phyloP scores from a whole-genome alignment of 2,797 vertebrate genomes.

The Micrastur ruficollis region DNA sequence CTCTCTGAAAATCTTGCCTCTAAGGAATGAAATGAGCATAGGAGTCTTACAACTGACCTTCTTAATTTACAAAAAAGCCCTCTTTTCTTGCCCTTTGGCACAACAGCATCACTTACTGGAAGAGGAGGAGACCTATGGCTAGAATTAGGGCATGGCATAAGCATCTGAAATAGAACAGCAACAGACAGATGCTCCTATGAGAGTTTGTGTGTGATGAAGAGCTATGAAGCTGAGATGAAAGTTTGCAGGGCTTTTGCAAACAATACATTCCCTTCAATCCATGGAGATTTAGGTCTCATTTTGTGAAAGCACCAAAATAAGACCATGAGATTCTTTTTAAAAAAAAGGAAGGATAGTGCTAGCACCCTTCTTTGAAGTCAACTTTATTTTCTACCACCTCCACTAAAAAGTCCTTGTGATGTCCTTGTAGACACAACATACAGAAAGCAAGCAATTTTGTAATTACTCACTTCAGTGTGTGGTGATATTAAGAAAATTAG shows the following conservation, averaged over 20 bases:
- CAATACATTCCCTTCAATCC: not conserved
- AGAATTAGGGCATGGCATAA: not conserved
- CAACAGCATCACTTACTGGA: not conserved
- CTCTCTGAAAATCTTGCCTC: not conserved
- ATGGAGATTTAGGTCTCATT: not conserved
- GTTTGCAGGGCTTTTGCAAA: not conserved
- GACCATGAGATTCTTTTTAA: not conserved
- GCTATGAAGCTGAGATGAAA: not conserved
- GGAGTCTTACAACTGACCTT: not conserved
- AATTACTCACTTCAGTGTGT: not conserved
- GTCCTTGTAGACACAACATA: not conserved
- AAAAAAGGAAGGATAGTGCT: not conserved
- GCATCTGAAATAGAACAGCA: not conserved
- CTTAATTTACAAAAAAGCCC: not conserved
- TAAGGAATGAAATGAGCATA: not conserved
- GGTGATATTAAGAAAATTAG: conserved; percentile 38
- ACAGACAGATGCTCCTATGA: not conserved
- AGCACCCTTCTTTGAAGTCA: not conserved
- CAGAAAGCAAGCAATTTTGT: not conserved
- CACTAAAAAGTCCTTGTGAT: not conserved
- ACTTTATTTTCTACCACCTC: not conserved
- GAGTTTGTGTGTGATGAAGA: not conserved
- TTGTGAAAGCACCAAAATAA: not conserved
- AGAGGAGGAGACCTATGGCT: not conserved
- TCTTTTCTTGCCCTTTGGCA: not conserved